Evolutionary conservation across 2,113 vertebrate genomes (phyloP).

Genomic region (Stictonetta naevosa): DNA sequence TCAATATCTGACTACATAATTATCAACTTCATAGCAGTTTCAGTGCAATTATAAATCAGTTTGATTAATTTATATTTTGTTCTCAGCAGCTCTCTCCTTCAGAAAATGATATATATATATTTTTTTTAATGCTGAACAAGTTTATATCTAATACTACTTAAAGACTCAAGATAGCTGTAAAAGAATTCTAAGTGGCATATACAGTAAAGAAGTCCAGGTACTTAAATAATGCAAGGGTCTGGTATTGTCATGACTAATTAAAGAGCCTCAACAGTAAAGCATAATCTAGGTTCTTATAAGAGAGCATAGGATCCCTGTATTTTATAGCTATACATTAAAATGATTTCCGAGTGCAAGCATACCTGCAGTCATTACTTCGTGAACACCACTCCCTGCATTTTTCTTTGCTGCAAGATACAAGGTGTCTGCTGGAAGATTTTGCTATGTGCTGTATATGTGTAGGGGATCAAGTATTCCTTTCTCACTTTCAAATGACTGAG

Average conservation of each 20-base stretch:
- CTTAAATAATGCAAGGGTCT: background rate
- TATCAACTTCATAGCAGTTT: conserved; percentile 1
- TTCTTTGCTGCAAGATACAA: background rate
- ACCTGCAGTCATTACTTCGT: background rate
- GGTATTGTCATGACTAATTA: background rate
- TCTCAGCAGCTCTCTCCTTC: background rate
- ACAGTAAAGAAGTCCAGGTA: background rate
- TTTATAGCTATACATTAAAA: background rate
- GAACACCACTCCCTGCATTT: background rate
- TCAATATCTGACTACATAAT: conserved; percentile 48
- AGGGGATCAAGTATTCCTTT: background rate
- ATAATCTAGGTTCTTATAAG: background rate
- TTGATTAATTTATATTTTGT: background rate
- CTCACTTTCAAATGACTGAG: background rate
- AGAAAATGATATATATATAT: background rate
- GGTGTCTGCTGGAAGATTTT: background rate
- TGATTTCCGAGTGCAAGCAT: background rate
- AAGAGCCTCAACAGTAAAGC: background rate
- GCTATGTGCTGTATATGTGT: background rate
- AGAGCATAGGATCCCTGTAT: background rate
- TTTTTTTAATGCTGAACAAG: background rate
- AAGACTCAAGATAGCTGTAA: background rate
- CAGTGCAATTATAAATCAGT: background rate
- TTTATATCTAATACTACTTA: background rate
- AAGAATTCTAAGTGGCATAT: background rate